phyloP scores from a whole-genome alignment of 2,888 invertebrate species.

The Plemyria rubiginata region DNA sequence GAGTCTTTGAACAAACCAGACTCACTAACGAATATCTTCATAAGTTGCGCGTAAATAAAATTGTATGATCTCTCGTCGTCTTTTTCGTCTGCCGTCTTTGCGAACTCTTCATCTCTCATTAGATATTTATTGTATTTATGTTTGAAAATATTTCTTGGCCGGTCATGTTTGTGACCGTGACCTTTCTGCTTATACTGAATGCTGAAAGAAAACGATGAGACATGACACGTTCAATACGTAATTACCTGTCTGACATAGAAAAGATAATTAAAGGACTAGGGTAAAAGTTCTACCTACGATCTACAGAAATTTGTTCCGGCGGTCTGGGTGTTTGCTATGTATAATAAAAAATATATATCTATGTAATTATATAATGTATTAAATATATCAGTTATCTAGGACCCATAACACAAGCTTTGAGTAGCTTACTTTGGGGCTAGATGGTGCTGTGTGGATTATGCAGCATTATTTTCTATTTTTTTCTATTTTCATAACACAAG shows the following conservation, averaged over 20 bases:
- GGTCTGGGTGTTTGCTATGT: too few relatives aligned
- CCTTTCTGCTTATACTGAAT: conserved; percentile 38
- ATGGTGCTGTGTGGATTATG: too few relatives aligned
- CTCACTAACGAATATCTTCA: conserved; percentile 74
- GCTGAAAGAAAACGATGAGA: conserved; percentile 28
- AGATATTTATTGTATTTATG: conserved; percentile 7
- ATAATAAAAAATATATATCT: too few relatives aligned
- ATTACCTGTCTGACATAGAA: not conserved
- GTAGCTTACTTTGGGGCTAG: too few relatives aligned
- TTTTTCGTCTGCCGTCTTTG: conserved; percentile 25
- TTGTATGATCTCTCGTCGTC: conserved; percentile 59
- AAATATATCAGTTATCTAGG: too few relatives aligned
- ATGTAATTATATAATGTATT: too few relatives aligned
- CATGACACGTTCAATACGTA: conserved; percentile 1
- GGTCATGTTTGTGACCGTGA: conserved; percentile 37
- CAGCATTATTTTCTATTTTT: too few relatives aligned
- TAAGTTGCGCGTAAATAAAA: conserved; percentile 70
- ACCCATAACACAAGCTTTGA: too few relatives aligned
- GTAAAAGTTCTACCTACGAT: too few relatives aligned
- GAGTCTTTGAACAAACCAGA: conserved; percentile 53
- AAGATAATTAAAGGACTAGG: not conserved
- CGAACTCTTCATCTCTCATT: conserved; percentile 7
- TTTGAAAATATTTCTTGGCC: conserved; percentile 36
- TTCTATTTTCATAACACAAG: too few relatives aligned
- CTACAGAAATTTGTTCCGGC: too few relatives aligned